These are phyloP conservation scores for Lophotriccus pileatus DNA, from an alignment of 2,797 vertebrate species.

Conservation along the genomic window DNA sequence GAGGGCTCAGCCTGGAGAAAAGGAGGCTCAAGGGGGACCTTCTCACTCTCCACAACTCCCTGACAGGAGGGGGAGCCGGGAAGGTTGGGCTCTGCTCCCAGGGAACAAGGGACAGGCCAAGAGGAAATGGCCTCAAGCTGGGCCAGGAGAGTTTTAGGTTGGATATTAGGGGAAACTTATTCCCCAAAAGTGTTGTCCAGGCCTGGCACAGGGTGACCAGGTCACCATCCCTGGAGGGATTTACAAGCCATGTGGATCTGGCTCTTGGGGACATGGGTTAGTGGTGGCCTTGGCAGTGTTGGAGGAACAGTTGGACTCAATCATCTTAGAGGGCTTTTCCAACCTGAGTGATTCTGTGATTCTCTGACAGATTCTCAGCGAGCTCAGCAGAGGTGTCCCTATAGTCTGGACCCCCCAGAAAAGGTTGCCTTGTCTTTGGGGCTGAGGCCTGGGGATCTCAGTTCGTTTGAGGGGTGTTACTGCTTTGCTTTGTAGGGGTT, in stretches of 20 bases:
- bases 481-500: neutral
- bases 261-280: neutral
- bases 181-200: neutral
- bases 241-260: fast-evolving
- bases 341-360: fast-evolving
- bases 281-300: neutral
- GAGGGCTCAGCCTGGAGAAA: neutral
- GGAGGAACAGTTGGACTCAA: fast-evolving
- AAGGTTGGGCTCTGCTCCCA: neutral
- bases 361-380: neutral
- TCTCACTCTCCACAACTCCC: fast-evolving
- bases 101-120: neutral
- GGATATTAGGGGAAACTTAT: neutral
- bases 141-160: neutral
- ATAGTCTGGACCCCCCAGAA: neutral
- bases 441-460: neutral
- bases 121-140: neutral
- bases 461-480: neutral
- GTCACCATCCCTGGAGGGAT: neutral
- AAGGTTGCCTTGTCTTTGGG: neutral
- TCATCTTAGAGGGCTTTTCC: neutral
- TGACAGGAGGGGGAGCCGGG: fast-evolving
- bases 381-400: neutral
- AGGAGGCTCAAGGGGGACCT: neutral
- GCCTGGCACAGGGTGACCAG: neutral